These are phyloP conservation scores for Monopterus albus DNA, from an alignment of 2,113 vertebrate species.

Conservation along the genomic window DNA sequence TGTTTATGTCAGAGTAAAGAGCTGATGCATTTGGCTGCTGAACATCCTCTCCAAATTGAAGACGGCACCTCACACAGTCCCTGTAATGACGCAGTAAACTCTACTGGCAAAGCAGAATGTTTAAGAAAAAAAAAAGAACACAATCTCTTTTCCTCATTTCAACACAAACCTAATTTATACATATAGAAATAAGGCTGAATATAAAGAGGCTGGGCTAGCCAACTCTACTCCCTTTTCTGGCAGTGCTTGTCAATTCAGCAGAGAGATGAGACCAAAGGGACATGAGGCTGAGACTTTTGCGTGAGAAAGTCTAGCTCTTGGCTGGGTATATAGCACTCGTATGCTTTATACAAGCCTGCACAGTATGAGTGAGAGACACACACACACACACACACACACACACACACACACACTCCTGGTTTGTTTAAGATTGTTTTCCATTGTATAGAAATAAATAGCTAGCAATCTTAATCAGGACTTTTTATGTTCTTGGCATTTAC, in stretches of 20 bases:
- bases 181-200: constrained; percentile 47
- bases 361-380: too few relatives aligned
- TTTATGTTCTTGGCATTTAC: constrained; percentile 38
- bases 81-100: constrained; percentile 54
- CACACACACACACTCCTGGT: neutral
- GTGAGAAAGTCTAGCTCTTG: too few relatives aligned
- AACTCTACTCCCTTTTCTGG: constrained; percentile 42
- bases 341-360: neutral
- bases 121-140: constrained; percentile 6
- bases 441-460: constrained; percentile 25
- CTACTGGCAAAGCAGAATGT: constrained; percentile 28
- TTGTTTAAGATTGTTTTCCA: constrained; percentile 12
- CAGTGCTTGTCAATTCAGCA: constrained; percentile 10
- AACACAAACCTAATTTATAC: constrained; percentile 43
- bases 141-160: constrained; percentile 21
- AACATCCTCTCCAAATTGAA: constrained; percentile 57
- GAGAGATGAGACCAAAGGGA: constrained; percentile 31
- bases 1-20: constrained; percentile 28
- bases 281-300: constrained; percentile 28
- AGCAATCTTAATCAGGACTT: constrained; percentile 26
- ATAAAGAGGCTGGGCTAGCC: constrained; percentile 26
- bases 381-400: constrained; percentile 6
- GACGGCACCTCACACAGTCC: constrained; percentile 39
- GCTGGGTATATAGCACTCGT: too few relatives aligned
- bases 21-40: constrained; percentile 36